Conservation (phyloP, 2,113 vertebrate genomes). For the Zosterops borbonicus region DNA sequence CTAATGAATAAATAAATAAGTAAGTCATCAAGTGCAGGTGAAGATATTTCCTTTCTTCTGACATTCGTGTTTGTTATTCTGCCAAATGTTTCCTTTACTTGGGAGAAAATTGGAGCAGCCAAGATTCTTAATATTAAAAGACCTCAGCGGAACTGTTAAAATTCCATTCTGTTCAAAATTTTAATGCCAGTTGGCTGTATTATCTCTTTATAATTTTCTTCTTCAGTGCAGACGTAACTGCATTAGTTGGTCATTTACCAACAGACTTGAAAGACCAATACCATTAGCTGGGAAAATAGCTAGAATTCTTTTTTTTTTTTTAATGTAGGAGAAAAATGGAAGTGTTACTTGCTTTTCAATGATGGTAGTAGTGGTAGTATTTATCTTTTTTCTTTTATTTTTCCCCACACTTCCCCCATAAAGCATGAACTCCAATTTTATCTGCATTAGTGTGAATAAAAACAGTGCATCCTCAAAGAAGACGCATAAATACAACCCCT, state of each 20-base stretch:
- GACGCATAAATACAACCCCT: neutral
- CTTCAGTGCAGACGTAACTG: neutral
- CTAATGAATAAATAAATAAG: neutral
- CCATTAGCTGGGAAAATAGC: neutral
- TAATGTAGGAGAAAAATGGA: neutral
- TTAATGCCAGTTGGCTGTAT: constrained; percentile 12
- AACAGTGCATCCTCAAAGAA: neutral
- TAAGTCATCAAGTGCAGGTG: neutral
- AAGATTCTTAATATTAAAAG: neutral
- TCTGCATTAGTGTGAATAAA: neutral
- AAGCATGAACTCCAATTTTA: neutral
- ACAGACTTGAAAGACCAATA: neutral
- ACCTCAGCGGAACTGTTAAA: constrained; percentile 1
- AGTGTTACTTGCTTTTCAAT: neutral
- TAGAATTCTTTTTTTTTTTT: neutral
- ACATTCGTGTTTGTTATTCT: neutral
- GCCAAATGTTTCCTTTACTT: neutral
- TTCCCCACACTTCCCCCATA: neutral
- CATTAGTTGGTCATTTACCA: constrained; percentile 49
- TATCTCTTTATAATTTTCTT: constrained; percentile 9
- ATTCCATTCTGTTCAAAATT: neutral
- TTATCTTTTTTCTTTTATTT: neutral
- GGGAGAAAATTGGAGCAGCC: neutral
- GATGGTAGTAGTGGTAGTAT: neutral
- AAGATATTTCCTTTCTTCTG: neutral